Conservation (phyloP, 2,797 vertebrate genomes). For the Clarias fuscus region DNA sequence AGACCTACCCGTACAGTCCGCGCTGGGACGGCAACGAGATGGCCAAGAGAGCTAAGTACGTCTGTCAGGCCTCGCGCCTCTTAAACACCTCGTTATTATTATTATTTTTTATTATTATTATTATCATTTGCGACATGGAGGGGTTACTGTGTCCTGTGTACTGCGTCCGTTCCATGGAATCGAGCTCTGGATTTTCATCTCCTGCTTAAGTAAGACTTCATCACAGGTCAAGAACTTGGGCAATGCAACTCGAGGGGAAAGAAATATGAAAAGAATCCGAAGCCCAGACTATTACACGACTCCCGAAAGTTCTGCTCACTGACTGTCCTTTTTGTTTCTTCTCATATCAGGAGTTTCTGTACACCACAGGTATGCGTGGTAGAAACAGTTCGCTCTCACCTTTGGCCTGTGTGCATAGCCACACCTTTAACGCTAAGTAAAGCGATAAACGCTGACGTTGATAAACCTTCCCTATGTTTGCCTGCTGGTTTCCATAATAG, state of each 20-base stretch:
- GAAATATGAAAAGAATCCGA: background rate
- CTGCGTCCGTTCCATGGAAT: background rate
- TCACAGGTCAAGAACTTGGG: background rate
- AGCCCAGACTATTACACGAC: background rate
- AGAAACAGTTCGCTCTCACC: slow-evolving; percentile 30
- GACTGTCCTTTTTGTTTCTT: background rate
- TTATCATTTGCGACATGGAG: background rate
- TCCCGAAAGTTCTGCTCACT: background rate
- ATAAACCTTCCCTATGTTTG: slow-evolving; percentile 36
- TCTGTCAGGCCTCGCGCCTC: background rate
- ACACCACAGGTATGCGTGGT: background rate
- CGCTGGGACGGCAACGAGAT: slow-evolving; percentile 99
- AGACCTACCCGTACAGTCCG: slow-evolving; percentile 97
- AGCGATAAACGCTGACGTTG: slow-evolving; percentile 57
- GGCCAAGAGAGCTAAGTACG: slow-evolving; percentile 99
- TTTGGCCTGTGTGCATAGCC: slow-evolving; percentile 45
- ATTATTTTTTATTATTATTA: too few relatives aligned
- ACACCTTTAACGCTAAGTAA: slow-evolving; percentile 38
- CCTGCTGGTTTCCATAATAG: slow-evolving; percentile 12
- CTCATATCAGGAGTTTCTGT: background rate
- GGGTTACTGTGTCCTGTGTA: background rate
- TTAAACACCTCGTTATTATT: background rate
- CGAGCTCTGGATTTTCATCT: background rate
- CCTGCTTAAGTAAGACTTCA: background rate
- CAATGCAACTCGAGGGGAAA: background rate